A percentile compares a stretch with the other conserved stretches of the same genome.
phyloP scores from a whole-genome alignment of 2,797 vertebrate genomes.

The Lepus townsendii region DNA sequence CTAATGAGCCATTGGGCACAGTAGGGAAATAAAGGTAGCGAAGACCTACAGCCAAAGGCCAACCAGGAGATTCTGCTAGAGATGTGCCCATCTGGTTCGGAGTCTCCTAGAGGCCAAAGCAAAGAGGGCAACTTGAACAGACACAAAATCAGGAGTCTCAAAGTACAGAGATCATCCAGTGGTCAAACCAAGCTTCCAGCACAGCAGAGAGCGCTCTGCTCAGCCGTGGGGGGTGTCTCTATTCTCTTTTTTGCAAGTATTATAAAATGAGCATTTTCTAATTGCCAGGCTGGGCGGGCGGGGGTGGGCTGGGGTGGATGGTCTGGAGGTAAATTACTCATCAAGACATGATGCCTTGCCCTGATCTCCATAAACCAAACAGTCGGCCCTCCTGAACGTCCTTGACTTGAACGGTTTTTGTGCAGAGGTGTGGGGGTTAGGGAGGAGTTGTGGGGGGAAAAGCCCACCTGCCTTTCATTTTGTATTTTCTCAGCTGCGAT shows the following conservation, averaged over 20 bases:
- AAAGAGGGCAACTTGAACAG: background rate
- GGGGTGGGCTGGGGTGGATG: background rate
- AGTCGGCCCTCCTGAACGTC: background rate
- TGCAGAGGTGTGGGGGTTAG: background rate
- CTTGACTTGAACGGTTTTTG: background rate
- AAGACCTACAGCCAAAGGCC: background rate
- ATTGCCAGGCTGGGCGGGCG: background rate
- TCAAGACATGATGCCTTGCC: background rate
- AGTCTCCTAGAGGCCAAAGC: background rate
- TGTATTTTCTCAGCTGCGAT: background rate
- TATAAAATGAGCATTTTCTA: background rate
- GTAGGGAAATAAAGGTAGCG: constrained; percentile 1
- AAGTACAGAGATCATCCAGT: background rate
- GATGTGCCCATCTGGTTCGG: background rate
- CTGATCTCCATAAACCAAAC: background rate
- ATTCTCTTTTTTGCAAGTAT: background rate
- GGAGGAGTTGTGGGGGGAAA: background rate
- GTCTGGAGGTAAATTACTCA: background rate
- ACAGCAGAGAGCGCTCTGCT: background rate
- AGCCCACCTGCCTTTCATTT: background rate
- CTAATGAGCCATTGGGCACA: background rate
- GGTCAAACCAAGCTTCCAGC: background rate
- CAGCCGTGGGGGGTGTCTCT: background rate
- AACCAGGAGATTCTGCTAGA: background rate
- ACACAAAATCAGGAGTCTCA: background rate